phyloP scores from a whole-genome alignment of 2,888 invertebrate species.

The Amblyjoppa proteus region DNA sequence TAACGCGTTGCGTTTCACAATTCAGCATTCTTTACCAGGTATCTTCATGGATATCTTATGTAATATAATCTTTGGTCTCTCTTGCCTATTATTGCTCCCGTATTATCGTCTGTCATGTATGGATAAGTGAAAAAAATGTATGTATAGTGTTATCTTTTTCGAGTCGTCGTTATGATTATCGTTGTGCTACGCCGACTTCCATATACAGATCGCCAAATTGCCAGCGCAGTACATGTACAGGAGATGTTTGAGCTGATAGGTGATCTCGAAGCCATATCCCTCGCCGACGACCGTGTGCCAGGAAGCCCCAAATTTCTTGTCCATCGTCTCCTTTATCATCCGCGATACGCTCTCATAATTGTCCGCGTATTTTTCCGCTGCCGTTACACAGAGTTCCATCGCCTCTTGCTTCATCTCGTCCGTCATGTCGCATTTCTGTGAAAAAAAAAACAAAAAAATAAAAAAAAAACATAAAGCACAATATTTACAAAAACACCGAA shows the following conservation, averaged over 20 bases:
- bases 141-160: background rate
- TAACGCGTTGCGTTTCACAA: background rate
- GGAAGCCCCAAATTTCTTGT: slow-evolving; percentile 89
- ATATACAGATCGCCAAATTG: slow-evolving; percentile 88
- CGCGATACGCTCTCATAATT: slow-evolving; percentile 89
- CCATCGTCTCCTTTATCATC: slow-evolving; percentile 89
- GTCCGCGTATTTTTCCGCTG: slow-evolving; percentile 88
- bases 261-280: slow-evolving; percentile 89
- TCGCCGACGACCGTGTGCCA: slow-evolving; percentile 91
- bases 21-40: slow-evolving; percentile 25
- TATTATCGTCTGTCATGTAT: slow-evolving; percentile 5
- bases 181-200: slow-evolving; percentile 86
- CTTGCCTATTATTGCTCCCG: background rate
- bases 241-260: slow-evolving; percentile 88
- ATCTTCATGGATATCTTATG: slow-evolving; percentile 25
- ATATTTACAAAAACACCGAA: background rate
- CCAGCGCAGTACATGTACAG: slow-evolving; percentile 89
- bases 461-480: background rate
- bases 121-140: background rate
- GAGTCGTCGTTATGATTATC: background rate
- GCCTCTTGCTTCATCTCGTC: slow-evolving; percentile 89
- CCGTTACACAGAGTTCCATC: slow-evolving; percentile 89
- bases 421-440: slow-evolving; percentile 87
- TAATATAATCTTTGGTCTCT: slow-evolving; percentile 40
- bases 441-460: slow-evolving; percentile 3